These are phyloP conservation scores for Pyrrhia umbra DNA, from an alignment of 2,888 invertebrate genomes.

Conservation along the genomic window DNA sequence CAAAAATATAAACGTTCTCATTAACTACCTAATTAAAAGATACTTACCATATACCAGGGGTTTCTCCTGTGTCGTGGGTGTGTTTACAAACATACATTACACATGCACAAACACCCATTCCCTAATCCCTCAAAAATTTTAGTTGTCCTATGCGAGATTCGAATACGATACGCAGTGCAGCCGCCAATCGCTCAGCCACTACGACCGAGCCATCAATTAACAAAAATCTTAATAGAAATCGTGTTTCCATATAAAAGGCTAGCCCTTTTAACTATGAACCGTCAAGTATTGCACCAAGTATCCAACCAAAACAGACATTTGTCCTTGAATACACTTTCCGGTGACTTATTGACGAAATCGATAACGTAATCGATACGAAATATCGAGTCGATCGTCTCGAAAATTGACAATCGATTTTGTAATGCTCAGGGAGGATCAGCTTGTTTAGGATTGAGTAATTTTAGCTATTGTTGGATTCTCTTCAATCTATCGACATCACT, in stretches of 20 bases:
- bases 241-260: conserved; percentile 11
- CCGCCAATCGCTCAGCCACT: no score
- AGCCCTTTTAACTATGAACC: conserved; percentile 17
- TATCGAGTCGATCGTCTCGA: conserved; percentile 63
- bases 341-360: conserved; percentile 66
- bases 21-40: no score
- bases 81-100: no score
- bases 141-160: no score
- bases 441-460: conserved; percentile 60
- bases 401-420: conserved; percentile 63
- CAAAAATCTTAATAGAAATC: conserved; percentile 14
- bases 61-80: no score
- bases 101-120: no score
- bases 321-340: conserved; percentile 73
- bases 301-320: conserved; percentile 42
- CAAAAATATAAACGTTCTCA: no score
- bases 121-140: no score
- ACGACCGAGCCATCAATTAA: no score
- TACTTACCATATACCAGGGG: no score
- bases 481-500: not conserved
- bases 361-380: conserved; percentile 69
- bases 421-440: conserved; percentile 47
- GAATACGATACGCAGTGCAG: no score
- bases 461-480: conserved; percentile 50
- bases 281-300: conserved; percentile 48